Conservation (phyloP, 2,113 vertebrate species). For the Muntiacus reevesi region DNA sequence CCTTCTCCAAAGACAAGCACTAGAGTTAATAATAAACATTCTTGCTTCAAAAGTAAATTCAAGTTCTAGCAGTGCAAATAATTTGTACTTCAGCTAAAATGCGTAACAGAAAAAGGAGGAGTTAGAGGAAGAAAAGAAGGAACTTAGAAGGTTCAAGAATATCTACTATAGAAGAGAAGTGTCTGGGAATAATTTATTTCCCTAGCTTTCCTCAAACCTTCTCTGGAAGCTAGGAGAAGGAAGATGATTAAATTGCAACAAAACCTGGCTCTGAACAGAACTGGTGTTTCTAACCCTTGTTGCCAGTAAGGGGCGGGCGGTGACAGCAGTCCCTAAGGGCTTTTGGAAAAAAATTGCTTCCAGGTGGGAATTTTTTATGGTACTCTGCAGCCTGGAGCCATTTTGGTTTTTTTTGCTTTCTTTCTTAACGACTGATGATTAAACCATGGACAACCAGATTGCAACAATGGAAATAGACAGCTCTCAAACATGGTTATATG, state of each 20-base stretch:
- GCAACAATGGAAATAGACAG: slow-evolving; percentile 50
- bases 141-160: slow-evolving; percentile 26
- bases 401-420: slow-evolving; percentile 20
- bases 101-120: slow-evolving; percentile 25
- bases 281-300: slow-evolving; percentile 34
- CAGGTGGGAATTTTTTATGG: slow-evolving; percentile 65
- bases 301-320: slow-evolving; percentile 39
- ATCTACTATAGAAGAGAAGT: neutral
- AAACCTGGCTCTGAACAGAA: slow-evolving; percentile 40
- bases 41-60: slow-evolving; percentile 23
- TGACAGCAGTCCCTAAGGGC: slow-evolving; percentile 55
- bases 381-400: slow-evolving; percentile 12
- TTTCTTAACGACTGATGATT: slow-evolving; percentile 55
- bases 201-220: slow-evolving; percentile 27
- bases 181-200: slow-evolving; percentile 61
- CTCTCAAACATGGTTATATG: slow-evolving; percentile 35
- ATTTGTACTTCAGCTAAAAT: slow-evolving; percentile 24
- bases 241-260: slow-evolving; percentile 61
- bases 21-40: slow-evolving; percentile 49
- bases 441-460: slow-evolving; percentile 54
- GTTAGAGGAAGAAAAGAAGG: slow-evolving; percentile 20
- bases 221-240: slow-evolving; percentile 42
- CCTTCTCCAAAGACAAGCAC: slow-evolving; percentile 28
- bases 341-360: slow-evolving; percentile 68
- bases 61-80: slow-evolving; percentile 15